These are phyloP conservation scores for Phyllotreta striolata DNA, from an alignment of 2,888 invertebrate species.

Conservation along the genomic window DNA sequence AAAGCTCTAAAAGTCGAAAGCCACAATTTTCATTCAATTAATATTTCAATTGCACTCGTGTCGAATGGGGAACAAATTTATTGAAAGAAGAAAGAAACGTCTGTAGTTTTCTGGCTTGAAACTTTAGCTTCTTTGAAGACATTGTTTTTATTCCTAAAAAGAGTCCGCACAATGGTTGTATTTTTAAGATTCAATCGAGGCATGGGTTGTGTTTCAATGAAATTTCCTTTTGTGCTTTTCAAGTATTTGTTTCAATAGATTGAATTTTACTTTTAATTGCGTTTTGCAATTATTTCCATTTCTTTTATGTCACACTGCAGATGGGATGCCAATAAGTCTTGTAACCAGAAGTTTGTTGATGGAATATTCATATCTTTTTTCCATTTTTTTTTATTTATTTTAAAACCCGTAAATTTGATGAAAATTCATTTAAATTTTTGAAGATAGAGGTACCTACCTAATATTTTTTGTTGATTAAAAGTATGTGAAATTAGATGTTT, in stretches of 20 bases:
- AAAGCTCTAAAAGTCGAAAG: slow-evolving; percentile 53
- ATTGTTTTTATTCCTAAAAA: slow-evolving; percentile 51
- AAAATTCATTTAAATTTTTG: no score
- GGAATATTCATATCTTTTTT: no score
- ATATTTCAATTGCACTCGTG: slow-evolving; percentile 59
- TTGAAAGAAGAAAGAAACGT: slow-evolving; percentile 54
- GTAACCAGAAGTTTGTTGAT: no score
- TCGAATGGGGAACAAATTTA: slow-evolving; percentile 57
- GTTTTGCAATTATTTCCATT: slow-evolving; percentile 28
- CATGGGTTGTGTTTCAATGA: slow-evolving; percentile 43
- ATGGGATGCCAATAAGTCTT: background rate
- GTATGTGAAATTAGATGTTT: no score
- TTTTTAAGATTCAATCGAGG: slow-evolving; percentile 48
- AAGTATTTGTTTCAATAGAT: slow-evolving; percentile 22
- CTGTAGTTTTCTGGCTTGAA: slow-evolving; percentile 53
- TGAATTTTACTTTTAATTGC: slow-evolving; percentile 31
- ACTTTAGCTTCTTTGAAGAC: slow-evolving; percentile 53
- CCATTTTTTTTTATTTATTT: no score
- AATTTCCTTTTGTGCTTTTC: slow-evolving; percentile 37
- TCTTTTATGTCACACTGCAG: slow-evolving; percentile 14
- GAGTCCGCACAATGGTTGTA: slow-evolving; percentile 52
- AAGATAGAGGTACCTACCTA: no score
- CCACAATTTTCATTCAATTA: slow-evolving; percentile 60
- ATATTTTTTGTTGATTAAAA: no score
- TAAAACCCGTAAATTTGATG: no score